Evolutionary conservation across 1,140 invertebrate genomes (phyloP), one percentile per base, ranked within the genome.

Genomic region (Drosophila subobscura): DNA sequence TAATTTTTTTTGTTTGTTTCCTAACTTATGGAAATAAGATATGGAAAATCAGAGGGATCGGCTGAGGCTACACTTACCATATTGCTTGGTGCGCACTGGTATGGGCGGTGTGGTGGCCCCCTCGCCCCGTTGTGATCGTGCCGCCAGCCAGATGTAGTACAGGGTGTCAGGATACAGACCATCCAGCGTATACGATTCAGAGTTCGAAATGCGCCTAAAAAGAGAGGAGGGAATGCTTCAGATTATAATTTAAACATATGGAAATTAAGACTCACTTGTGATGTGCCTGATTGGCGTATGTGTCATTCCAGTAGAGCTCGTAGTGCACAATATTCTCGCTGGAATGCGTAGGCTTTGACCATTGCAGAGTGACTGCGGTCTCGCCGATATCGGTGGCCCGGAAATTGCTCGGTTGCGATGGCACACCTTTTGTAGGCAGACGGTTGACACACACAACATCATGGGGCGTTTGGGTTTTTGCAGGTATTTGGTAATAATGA

Each of bases 231-330:
- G 22, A 33, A 53, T 12, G 12, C 50, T 25, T 37, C 7, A n/a
- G 23, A 44, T 42, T 12, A 52, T 0, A 57, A 8, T 37, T 5
- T 54, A 29, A 16, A 27, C 60, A 45, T 42, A 51, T 29, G 56
- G 81, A 91, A 7, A 45, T 61, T 1, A 20, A 20, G 16, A 85
- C 81, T 92, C 91, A 97, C 96, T 93, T 93, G 86, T 94, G 94
- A 91, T 94, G 94, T 89, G 93, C 93, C 84, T 94, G 93, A 93
- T 97, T 96, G 7, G 96, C 96, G 83, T 97, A 98, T 22, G 98
- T 98, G 91, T 99, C 98, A 92, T 99, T 99, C 96, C 97, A 99
- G 89, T 99, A 99, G 2, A 99, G 93, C 93, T 98, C 97, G 92
- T 99, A 99, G 81, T 96, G 97, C 44, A 97, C 94, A 90, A 99